Base-by-base conservation (phyloP, 2,113 vertebrate species). In the Montifringilla adamsi region DNA sequence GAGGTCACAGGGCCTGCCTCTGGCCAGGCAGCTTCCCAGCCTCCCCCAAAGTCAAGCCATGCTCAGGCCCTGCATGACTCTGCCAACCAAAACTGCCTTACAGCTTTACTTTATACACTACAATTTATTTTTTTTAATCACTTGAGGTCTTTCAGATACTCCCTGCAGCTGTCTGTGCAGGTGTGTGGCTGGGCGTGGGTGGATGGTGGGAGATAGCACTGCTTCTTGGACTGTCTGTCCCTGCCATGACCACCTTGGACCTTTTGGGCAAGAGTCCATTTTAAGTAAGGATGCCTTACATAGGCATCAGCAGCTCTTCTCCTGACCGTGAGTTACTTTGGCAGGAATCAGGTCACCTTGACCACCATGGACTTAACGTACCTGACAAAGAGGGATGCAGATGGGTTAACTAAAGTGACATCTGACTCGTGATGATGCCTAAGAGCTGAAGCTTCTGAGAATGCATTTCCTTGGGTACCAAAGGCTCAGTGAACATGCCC, bases 151-250 rank as follows among this genome's bases (percentile, higher is more conserved):
- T 79, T 70, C 47, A 46, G 66, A 76, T n/a, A 30, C 20, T 55
- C 43, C 24, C 55, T 58, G 49, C 14, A 79, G 63, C n/a, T 82
- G 52, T 52, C 84, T 13, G 0, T 9, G 41, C 3, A 4, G 49
- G 49, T 28, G 44, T 6, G 7, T 30, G 39, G 28, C 70, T 58
- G 2, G 1, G 37, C 0, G 0, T 35, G 43, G 63, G 30, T 13
- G 35, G 53, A 24, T 39, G 46, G 35, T 49, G 64, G 21, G 24
- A 74, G 33, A 49, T 0, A n/a, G 31, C 24, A 4, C 31, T 15
- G 23, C 17, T 70, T 81, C 83, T 76, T 80, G 66, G 58, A 39
- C 20, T 50, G 19, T 22, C 67, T 64, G 31, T 44, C 41, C 37
- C 44, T 47, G 46, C 35, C 4, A 2, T 37, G 44, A 60, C 24